A percentile compares a stretch with the other conserved stretches of the same genome.
phyloP scores from a whole-genome alignment of 2,797 vertebrate species.

The Limnodromus scolopaceus region DNA sequence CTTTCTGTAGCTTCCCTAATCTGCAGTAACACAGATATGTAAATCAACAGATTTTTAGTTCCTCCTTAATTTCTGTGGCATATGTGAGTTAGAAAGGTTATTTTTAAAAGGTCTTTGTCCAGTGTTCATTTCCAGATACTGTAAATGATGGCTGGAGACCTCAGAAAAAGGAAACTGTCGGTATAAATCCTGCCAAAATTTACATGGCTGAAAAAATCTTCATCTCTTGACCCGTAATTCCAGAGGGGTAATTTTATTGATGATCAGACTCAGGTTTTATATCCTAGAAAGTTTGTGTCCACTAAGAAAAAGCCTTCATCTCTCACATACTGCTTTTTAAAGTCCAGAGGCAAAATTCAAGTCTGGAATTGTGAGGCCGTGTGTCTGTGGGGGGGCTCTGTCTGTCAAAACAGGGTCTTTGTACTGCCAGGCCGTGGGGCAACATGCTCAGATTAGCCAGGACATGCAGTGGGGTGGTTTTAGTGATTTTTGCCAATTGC shows the following conservation, averaged over 20 bases:
- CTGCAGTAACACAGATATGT: neutral
- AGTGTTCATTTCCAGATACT: neutral
- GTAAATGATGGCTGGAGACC: neutral
- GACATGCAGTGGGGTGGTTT: accelerated
- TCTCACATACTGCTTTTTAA: neutral
- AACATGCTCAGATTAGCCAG: neutral
- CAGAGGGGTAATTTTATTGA: neutral
- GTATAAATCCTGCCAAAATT: neutral
- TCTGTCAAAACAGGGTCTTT: accelerated
- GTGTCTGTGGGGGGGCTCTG: neutral
- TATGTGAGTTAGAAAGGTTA: neutral
- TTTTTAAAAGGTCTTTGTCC: neutral
- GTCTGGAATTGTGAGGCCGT: neutral
- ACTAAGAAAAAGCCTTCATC: neutral
- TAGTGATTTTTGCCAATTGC: neutral
- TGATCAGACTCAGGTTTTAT: neutral
- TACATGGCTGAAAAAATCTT: neutral
- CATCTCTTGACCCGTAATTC: neutral
- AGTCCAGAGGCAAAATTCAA: neutral
- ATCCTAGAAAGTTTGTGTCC: neutral
- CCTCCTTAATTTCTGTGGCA: neutral
- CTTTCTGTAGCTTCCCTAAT: neutral
- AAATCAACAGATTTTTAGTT: neutral
- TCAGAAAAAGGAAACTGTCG: neutral
- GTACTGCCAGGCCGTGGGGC: neutral